Evolutionary conservation across 2,888 invertebrate species (phyloP), one percentile per base, ranked within the genome.

Genomic region (Himalopsyche anomala): DNA sequence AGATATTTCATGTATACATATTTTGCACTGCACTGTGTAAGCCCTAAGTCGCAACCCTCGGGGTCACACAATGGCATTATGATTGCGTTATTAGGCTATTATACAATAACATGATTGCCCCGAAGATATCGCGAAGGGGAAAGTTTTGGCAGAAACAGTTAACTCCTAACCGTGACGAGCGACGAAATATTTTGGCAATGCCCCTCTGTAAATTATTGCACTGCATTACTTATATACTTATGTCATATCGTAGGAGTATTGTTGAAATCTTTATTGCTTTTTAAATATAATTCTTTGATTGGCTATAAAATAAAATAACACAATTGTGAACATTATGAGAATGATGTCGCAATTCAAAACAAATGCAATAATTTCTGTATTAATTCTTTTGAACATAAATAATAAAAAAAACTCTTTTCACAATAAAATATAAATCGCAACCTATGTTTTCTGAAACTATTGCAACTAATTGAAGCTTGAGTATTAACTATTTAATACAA

Each of bases 51-150:
- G 12, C 54, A n/a, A 42, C 51, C 80, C 28, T 54, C 38, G 62
- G 80, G 85, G 74, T 45, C 81, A 69, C 80, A 85, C 85, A 85
- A 85, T 82, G 54, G 17, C 85, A 69, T 85, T 84, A 69, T 85
- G 85, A 85, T 85, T 85, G 82, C 85, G 56, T 85, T 85, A 56
- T 82, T 82, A 55, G 51, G 19, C 85, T 54, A 85, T 85, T 82
- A 85, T 54, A 62, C 82, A 85, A 85, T 82, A 81, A 74, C 55
- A 83, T 51, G 79, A 74, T 74, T 42, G 36, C 69, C 42, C 80
- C 36, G 62, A 62, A 19, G 62, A 62, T 62, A 62, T 62, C 62
- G 62, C 62, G 62, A 62, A 62, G 62, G 62, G 62, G 51, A 51
- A 45, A 81, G 45, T 51, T 51, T 51, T 81, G 51, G 81, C 81